Conservation (phyloP, 2,888 invertebrate species). For the Suillia variegata region DNA sequence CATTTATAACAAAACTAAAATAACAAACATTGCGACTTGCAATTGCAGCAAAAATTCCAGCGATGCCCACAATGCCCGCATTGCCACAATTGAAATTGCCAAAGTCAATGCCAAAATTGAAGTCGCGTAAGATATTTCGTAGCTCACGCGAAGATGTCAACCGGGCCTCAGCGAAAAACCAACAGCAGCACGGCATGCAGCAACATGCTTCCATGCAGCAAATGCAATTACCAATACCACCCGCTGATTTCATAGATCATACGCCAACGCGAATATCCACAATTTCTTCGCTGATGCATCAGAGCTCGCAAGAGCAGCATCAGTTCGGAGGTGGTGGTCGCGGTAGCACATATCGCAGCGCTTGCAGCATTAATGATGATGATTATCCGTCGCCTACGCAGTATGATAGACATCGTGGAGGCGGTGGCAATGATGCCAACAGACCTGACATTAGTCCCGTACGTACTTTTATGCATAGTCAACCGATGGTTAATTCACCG, state of each 20-base stretch:
- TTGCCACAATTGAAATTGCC: constrained; percentile 54
- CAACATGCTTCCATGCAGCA: constrained; percentile 15
- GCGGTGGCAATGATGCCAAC: too few relatives aligned
- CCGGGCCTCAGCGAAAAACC: constrained; percentile 7
- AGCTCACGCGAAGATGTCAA: constrained; percentile 43
- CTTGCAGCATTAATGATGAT: constrained; percentile 46
- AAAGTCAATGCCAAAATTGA: constrained; percentile 55
- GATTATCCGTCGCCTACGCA: constrained; percentile 42
- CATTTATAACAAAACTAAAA: too few relatives aligned
- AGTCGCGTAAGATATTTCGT: constrained; percentile 54
- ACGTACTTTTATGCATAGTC: background rate
- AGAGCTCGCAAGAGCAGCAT: constrained; percentile 29
- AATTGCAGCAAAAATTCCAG: constrained; percentile 47
- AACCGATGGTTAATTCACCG: background rate
- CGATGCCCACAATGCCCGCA: constrained; percentile 36
- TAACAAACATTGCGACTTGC: too few relatives aligned
- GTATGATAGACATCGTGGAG: constrained; percentile 1
- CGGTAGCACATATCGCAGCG: constrained; percentile 42
- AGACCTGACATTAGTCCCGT: constrained; percentile 43
- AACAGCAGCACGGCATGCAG: background rate
- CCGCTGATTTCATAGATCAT: constrained; percentile 50
- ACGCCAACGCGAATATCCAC: constrained; percentile 57
- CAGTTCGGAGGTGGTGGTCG: too few relatives aligned
- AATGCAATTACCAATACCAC: constrained; percentile 25
- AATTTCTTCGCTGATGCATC: constrained; percentile 53